phyloP scores from a whole-genome alignment of 2,888 invertebrate species.

The Luffia ferchaultella region DNA sequence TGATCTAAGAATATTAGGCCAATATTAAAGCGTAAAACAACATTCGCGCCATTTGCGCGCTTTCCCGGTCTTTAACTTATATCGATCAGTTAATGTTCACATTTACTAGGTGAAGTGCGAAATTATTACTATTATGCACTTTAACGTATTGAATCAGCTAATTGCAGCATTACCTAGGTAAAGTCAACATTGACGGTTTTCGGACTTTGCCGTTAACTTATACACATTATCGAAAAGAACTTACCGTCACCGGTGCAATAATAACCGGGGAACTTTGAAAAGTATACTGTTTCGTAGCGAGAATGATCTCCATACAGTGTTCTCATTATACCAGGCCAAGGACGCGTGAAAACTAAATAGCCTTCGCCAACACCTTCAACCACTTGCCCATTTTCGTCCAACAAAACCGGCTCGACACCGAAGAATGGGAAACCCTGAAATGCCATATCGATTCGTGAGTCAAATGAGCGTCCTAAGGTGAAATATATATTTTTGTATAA shows the following conservation, averaged over 20 bases:
- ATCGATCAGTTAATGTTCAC: too few species aligned
- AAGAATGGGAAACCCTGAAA: conserved; percentile 94
- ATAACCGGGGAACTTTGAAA: conserved; percentile 94
- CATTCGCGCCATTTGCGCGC: too few species aligned
- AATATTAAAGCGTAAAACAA: too few species aligned
- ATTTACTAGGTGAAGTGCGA: too few species aligned
- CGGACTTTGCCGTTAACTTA: background rate
- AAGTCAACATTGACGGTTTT: too few species aligned
- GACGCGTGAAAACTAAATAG: conserved; percentile 79
- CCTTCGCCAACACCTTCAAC: conserved; percentile 95
- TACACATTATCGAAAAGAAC: conserved; percentile 12
- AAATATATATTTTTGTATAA: background rate
- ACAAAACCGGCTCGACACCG: conserved; percentile 87
- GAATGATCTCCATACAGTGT: conserved; percentile 92
- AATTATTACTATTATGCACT: too few species aligned
- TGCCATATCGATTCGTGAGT: background rate
- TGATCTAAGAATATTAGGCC: too few species aligned
- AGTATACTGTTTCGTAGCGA: conserved; percentile 91
- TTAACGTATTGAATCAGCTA: too few species aligned
- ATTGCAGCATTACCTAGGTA: too few species aligned
- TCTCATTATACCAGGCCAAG: conserved; percentile 99
- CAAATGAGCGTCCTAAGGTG: background rate
- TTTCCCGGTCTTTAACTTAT: too few species aligned
- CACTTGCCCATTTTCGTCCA: conserved; percentile 90
- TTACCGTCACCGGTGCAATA: conserved; percentile 98